Base-by-base conservation (phyloP, 2,113 vertebrate genomes). In the Ascaphus truei region DNA sequence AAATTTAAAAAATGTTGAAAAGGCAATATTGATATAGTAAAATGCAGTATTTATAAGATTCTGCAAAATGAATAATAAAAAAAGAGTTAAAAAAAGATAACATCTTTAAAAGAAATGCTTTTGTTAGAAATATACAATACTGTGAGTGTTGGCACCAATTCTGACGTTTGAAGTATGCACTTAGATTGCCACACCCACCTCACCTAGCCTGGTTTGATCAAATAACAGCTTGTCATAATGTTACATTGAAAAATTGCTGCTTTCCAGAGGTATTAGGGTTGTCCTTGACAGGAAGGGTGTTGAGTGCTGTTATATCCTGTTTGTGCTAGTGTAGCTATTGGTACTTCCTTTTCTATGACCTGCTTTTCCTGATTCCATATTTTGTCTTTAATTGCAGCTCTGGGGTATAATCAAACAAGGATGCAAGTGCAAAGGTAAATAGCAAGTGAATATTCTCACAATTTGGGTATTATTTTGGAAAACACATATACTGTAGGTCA, bases 401-500 rank as follows among this genome's bases (percentile, higher is more conserved):
- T 99, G 97, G 97, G 96, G 97, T 62, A 96, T 99, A 85, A 98
- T 99, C 88, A 99, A 98, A 79, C 97, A 99, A 88, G 96, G 96
- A 77, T 96, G 93, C 88, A 99, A 96, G 86, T 99, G 97, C 83
- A 99, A 96, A 98, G 97, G 97, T 98, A 93, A 62, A 39, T 67
- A 69, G 73, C 75, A 68, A 50, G 22, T 45, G 18, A 1, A 7
- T n/a, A 52, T 76, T 45, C 55, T 71, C 62, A 64, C 48, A 39
- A 11, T 71, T 0, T 10, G 31, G 3, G 4, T 67, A 16, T 22
- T 62, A 43, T 20, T 15, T 41, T 41, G 13, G 4, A 2, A 41
- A 10, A 41, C n/a, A 10, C 51, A 31, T 31, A 53, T 57, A n/a
- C n/a, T n/a, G n/a, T n/a, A n/a, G n/a, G n/a, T n/a, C n/a, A n/a